Evolutionary conservation across 2,113 vertebrate species (phyloP), one percentile per base, ranked within the genome.

Genomic region (Menura novaehollandiae): DNA sequence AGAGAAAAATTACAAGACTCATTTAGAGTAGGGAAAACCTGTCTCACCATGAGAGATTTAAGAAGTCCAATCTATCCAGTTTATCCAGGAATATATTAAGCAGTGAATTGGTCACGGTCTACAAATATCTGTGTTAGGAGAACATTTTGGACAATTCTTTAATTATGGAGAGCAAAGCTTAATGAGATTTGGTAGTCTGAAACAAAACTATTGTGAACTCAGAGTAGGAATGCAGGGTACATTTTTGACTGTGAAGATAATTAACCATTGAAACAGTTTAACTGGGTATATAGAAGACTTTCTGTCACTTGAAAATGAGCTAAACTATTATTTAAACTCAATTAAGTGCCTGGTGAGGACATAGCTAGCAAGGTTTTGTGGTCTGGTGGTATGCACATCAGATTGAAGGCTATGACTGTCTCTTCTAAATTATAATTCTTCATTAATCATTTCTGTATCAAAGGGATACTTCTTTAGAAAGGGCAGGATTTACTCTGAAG

Each of bases 401-500:
- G 81, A 77, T 85, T 69, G 85, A 85, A 91, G 43, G 24, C 30
- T 76, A 51, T 51, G 82, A 73, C 74, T 66, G 52, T 64, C 37
- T 76, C 11, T 82, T 89, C 78, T 69, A 86, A 93, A 88, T 90
- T 86, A 84, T 77, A 92, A 90, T 89, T 83, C 67, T 88, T 94
- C 58, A 96, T 95, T 91, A 96, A 94, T 95, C 52, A 82, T 89
- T 94, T 95, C 58, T 64, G 28, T 79, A 85, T 89, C 67, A 76
- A 82, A 94, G 14, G 27, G 46, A 58, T 79, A 64, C 64, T 78
- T 93, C 75, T 73, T 88, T 59, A 85, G 81, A 91, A 95, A 95
- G 33, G 78, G 46, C 74, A 95, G 59, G 79, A 92, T 82, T 89
- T 95, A 87, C 53, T 95, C 81, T 72, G 64, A 96, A 93, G 55